phyloP scores from a whole-genome alignment of 1,140 invertebrate species.

The Penaeus chinensis region DNA sequence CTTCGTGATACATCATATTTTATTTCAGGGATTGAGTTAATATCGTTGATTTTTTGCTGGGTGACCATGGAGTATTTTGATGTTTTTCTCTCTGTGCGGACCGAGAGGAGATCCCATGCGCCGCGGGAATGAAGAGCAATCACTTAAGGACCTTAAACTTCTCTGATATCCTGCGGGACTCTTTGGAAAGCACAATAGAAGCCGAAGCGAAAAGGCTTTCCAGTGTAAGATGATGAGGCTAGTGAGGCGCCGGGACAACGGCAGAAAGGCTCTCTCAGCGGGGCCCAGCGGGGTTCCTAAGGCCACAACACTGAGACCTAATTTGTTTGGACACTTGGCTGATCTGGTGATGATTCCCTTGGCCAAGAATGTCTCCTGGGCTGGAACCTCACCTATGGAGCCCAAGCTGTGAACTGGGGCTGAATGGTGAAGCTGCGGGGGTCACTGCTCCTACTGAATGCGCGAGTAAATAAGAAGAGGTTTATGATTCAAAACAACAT shows the following conservation, averaged over 20 bases:
- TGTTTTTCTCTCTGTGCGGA: too few relatives aligned
- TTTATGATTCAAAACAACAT: conserved; percentile 46
- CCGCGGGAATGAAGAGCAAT: neutral
- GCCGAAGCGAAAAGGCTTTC: neutral
- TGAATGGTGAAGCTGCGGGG: conserved; percentile 23
- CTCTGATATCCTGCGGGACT: neutral
- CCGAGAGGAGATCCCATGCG: neutral
- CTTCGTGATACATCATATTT: conserved; percentile 53
- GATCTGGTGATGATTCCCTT: conserved; percentile 55
- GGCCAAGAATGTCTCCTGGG: conserved; percentile 31
- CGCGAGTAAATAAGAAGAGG: conserved; percentile 48
- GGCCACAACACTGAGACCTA: conserved; percentile 48
- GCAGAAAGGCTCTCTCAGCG: conserved; percentile 36
- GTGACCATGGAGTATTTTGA: neutral
- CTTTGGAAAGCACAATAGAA: conserved; percentile 26
- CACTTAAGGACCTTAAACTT: neutral
- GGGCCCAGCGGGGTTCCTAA: conserved; percentile 42
- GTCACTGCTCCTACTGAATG: conserved; percentile 31
- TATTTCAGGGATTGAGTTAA: conserved; percentile 51
- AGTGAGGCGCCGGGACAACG: conserved; percentile 26
- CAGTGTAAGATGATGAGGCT: conserved; percentile 25
- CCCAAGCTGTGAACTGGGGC: conserved; percentile 8
- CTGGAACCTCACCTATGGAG: conserved; percentile 19
- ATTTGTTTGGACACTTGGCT: conserved; percentile 61
- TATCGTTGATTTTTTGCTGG: conserved; percentile 58